Conservation (phyloP, 2,113 vertebrate species). For the Callocephalon fimbriatum region DNA sequence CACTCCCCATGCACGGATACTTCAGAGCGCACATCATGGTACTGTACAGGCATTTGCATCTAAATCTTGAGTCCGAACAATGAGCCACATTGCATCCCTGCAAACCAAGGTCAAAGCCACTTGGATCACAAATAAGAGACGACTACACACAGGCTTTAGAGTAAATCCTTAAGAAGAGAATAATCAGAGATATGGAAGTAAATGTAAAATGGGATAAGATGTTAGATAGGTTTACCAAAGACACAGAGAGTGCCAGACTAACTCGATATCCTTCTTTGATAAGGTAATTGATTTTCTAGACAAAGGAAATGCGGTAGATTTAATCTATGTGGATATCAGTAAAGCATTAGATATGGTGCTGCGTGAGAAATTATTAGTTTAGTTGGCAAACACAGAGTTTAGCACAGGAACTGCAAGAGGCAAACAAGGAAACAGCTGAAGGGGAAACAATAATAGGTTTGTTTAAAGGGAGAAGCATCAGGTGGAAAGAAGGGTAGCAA, state of each 20-base stretch:
- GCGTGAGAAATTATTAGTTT: constrained; percentile 28
- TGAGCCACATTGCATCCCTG: not conserved
- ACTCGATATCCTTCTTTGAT: constrained; percentile 45
- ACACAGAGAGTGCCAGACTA: constrained; percentile 22
- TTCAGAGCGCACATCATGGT: not conserved
- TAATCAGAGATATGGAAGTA: constrained; percentile 4
- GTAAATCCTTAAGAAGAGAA: constrained; percentile 3
- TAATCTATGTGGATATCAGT: constrained; percentile 52
- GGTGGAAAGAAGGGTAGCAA: not conserved
- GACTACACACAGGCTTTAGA: not conserved
- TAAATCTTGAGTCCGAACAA: not conserved
- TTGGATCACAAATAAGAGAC: not conserved
- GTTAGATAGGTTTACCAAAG: constrained; percentile 3
- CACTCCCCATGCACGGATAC: not conserved
- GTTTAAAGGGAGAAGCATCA: not conserved
- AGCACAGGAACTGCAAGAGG: not conserved
- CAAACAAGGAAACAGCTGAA: constrained; percentile 6
- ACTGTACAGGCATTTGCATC: not conserved
- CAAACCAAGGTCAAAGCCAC: not conserved
- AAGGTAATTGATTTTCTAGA: constrained; percentile 67
- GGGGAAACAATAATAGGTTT: not conserved
- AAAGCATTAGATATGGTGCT: constrained; percentile 11
- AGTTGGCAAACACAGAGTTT: not conserved
- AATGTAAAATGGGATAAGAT: not conserved
- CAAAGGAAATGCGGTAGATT: constrained; percentile 53